Base-by-base conservation (phyloP, 2,797 vertebrate species). In the Mus spretus region DNA sequence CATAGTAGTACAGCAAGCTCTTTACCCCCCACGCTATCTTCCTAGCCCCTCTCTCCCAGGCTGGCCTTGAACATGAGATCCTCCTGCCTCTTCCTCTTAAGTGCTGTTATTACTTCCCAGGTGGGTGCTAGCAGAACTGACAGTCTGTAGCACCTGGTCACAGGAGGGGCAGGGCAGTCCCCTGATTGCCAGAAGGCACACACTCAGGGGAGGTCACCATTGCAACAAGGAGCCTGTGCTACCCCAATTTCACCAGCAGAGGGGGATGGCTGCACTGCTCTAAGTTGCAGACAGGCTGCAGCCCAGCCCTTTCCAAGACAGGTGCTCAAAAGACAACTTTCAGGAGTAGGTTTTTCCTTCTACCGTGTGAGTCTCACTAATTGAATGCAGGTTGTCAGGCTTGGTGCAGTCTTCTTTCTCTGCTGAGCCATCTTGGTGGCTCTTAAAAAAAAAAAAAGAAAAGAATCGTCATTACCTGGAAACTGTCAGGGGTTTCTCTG, bases 211-310 rank as follows among this genome's bases (percentile, higher is more conserved):
- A 28, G 67, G 34, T 34, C 44, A 50, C 82, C 1, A 0, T 1
- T 74, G 70, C 0, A 67, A 57, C 74, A 83, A 22, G 61, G 63
- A 72, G 9, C 75, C 78, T n/a, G 96, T 55, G n/a, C 37, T 96
- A 50, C 93, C 22, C 0, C 0, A 1, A 1, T 53, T 40, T 12
- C 0, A 47, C 95, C 98, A 97, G 98, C 93, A 97, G 98, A 97
- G 98, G 97, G 98, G 90, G 72, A 59, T 63, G 26, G 84, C 87
- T 19, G 77, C 86, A 0, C 89, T 94, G 91, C 81, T 85, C 82
- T 84, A 81, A 0, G 90, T 40, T 1, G 10, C 12, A 28, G 15
- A 47, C 67, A 4, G 70, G 22, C 2, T 0, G 50, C 59, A 13
- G 34, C 28, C 19, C 53, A 5, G 15, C 11, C 28, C 80, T 91